Conservation (phyloP, 2,113 vertebrate species). For the Calypte anna region DNA sequence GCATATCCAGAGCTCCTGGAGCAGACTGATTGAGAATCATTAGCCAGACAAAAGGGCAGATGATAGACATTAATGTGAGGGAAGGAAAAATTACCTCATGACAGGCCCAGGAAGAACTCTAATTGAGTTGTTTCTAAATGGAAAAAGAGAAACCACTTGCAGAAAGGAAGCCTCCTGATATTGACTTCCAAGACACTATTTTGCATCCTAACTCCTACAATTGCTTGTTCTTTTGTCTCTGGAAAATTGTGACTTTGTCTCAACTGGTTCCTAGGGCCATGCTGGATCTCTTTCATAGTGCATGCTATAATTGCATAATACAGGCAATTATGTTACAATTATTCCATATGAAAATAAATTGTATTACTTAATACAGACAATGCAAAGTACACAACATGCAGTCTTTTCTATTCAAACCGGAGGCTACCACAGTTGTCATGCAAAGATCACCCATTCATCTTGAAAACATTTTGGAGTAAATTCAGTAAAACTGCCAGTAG, state of each 20-base stretch:
- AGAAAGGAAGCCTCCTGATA: not conserved
- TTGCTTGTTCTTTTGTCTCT: not conserved
- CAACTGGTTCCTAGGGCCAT: not conserved
- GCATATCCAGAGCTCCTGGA: not conserved
- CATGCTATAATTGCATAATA: not conserved
- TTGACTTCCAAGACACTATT: not conserved
- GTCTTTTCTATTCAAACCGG: not conserved
- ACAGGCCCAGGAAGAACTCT: not conserved
- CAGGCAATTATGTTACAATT: not conserved
- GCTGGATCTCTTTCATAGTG: not conserved
- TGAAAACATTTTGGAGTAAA: not conserved
- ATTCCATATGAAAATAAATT: not conserved
- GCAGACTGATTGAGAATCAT: conserved; percentile 29
- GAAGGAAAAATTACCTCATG: conserved; percentile 3
- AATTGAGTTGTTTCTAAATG: not conserved
- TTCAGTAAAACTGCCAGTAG: not conserved
- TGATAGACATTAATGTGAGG: conserved; percentile 21
- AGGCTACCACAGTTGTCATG: not conserved
- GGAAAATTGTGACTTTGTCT: not conserved
- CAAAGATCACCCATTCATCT: not conserved
- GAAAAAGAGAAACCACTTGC: not conserved
- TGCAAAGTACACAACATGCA: fast-evolving
- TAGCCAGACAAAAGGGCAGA: not conserved
- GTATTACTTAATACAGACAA: not conserved
- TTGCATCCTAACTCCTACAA: fast-evolving